Conservation (phyloP, 2,797 vertebrate genomes). For the Tolypeutes matacus region DNA sequence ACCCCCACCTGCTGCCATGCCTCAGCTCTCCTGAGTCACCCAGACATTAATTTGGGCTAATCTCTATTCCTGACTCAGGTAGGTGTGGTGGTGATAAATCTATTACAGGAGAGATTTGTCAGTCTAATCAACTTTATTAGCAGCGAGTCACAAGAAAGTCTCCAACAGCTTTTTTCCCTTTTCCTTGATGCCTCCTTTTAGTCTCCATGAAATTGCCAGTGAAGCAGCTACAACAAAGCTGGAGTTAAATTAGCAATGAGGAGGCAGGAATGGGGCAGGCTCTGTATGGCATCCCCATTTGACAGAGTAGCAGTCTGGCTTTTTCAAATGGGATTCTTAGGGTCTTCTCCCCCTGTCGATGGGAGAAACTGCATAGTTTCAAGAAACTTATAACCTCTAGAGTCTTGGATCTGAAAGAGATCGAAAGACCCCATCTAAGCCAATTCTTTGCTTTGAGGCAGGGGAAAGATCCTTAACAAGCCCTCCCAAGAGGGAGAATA, state of each 20-base stretch:
- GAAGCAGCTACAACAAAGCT: neutral
- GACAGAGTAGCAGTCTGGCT: neutral
- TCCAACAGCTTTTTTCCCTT: conserved; percentile 36
- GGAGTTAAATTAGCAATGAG: neutral
- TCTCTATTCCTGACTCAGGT: conserved; percentile 76
- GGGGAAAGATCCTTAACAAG: neutral
- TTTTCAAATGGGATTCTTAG: neutral
- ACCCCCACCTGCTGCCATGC: neutral
- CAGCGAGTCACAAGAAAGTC: conserved; percentile 19
- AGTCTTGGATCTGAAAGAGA: neutral
- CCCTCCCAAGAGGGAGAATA: neutral
- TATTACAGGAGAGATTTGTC: conserved; percentile 60
- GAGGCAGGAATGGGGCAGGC: neutral
- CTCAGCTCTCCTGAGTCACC: conserved; percentile 60
- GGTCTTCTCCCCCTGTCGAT: neutral
- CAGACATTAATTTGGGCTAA: conserved; percentile 76
- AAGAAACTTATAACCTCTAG: neutral
- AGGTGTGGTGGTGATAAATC: conserved; percentile 79
- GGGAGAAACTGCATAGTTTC: rapidly evolving
- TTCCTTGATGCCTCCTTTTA: neutral
- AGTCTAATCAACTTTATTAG: conserved; percentile 83
- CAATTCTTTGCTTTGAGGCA: neutral
- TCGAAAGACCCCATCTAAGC: neutral
- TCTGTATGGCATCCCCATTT: neutral
- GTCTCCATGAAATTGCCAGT: neutral